Evolutionary conservation across 2,113 vertebrate species (phyloP).

Genomic region (Hemiscyllium ocellatum): DNA sequence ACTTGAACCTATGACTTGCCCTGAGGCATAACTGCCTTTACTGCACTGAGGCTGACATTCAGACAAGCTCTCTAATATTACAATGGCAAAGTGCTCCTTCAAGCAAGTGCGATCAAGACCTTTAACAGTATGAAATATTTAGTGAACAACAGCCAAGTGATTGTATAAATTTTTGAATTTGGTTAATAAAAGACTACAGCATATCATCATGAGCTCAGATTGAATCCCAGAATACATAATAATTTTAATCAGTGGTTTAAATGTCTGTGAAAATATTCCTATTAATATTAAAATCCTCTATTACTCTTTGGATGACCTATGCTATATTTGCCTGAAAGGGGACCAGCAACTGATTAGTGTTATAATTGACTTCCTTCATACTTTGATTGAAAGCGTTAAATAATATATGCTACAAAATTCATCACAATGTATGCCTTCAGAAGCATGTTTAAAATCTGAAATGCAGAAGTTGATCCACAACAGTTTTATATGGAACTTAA

Average conservation of each 20-base stretch:
- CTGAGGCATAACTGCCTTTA: neutral
- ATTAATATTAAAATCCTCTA: constrained; percentile 38
- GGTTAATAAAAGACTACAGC: neutral
- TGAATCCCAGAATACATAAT: neutral
- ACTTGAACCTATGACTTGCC: neutral
- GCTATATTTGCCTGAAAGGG: neutral
- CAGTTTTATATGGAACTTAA: neutral
- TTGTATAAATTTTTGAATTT: neutral
- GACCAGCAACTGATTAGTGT: neutral
- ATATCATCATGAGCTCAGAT: constrained; percentile 10
- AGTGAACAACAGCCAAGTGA: constrained; percentile 23
- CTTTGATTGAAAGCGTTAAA: constrained; percentile 21
- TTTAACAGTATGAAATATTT: neutral
- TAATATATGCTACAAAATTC: neutral
- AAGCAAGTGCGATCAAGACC: neutral
- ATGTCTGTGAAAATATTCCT: constrained; percentile 17
- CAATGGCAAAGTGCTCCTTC: neutral
- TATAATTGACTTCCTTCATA: constrained; percentile 29
- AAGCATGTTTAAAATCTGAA: neutral
- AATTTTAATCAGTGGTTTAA: constrained; percentile 35
- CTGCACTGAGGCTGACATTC: neutral
- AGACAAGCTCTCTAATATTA: neutral
- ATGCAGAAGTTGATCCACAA: neutral
- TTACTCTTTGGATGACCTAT: constrained; percentile 17
- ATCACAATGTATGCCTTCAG: neutral